Base-by-base conservation (phyloP, 2,113 vertebrate species). In the Lucifuga dentata region DNA sequence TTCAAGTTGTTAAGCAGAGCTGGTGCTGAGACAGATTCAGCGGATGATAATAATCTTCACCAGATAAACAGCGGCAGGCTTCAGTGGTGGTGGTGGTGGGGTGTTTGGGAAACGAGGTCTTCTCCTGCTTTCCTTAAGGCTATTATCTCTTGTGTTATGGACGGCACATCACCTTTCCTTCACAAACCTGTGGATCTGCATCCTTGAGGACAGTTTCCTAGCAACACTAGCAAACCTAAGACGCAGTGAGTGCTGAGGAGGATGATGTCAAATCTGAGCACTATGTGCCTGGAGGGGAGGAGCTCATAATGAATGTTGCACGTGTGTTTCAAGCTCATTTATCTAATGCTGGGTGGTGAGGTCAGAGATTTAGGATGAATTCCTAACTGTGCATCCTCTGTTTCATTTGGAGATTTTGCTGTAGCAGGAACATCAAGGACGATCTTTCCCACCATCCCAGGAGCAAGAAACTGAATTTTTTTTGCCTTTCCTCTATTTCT, bases 131-230 rank as follows among this genome's bases (percentile, higher is more conserved):
- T 68, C 76, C 77, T 79, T 88, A 82, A 83, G 88, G 73, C 87
- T 78, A 84, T 90, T 82, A 87, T 78, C 69, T 83, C 87, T 76
- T 83, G 69, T 75, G 86, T 86, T 74, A 86, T 69, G 79, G 84
- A 68, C 36, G 24, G 64, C 67, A 53, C 59, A 33, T 77, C 79
- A 81, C 75, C 77, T 80, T 81, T 72, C 17, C 56, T 70, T 60
- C 61, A 52, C 50, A 79, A 64, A 86, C 77, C 74, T 78, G 61
- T 41, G 68, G 70, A 60, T 21, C 76, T 39, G 62, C 71, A 24
- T 87, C 82, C 84, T 85, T 78, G 72, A 84, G 84, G 80, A 86
- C 55, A 68, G 88, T 91, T 91, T 62, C 91, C 76, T 92, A 89
- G 90, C 90, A 92, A 91, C 90, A 8, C 57, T 49, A 84, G 85